Percentiles rank a stretch among this genome's conserved stretches.
Conservation (phyloP, 2,797 vertebrate genomes). For the Artibeus jamaicensis region DNA sequence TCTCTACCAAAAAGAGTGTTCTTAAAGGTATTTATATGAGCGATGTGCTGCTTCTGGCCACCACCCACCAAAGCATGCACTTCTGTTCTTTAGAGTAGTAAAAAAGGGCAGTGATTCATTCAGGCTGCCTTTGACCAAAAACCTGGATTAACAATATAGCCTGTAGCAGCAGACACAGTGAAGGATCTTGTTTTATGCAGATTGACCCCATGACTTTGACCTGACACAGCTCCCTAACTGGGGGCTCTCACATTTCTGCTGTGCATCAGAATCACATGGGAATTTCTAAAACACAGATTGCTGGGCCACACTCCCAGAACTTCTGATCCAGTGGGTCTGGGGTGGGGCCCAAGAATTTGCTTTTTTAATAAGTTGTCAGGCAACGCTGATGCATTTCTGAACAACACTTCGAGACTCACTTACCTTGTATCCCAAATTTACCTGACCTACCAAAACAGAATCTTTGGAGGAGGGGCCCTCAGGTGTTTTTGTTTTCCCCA, state of each 20-base stretch:
- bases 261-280: background rate
- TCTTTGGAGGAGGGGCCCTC: background rate
- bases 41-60: slow-evolving; percentile 3
- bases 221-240: background rate
- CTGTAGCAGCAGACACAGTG: background rate
- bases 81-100: background rate
- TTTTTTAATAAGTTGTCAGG: background rate
- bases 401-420: background rate
- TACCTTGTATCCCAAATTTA: background rate
- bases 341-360: background rate
- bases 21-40: slow-evolving; percentile 34
- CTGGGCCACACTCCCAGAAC: background rate
- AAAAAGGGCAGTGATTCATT: background rate
- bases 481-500: background rate
- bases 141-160: background rate
- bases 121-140: background rate
- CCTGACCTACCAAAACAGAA: background rate
- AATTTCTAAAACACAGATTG: background rate
- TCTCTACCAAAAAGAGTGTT: background rate
- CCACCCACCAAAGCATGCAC: background rate
- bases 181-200: background rate
- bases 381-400: background rate
- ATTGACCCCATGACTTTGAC: background rate
- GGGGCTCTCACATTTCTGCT: background rate
- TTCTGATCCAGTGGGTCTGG: background rate